phyloP scores from a whole-genome alignment of 2,888 invertebrate species.

The Argyresthia goedartella region DNA sequence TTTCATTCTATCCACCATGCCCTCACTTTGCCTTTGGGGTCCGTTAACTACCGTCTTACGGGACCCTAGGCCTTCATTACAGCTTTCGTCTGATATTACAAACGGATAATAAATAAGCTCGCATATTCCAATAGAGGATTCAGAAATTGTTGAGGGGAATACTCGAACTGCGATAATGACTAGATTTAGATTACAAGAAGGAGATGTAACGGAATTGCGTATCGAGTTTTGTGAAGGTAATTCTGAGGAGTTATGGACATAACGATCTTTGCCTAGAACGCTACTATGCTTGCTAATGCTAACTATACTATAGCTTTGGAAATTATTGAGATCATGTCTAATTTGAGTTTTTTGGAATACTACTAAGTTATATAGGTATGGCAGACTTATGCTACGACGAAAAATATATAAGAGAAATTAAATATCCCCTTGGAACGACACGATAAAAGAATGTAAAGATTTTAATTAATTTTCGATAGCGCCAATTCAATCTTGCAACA shows the following conservation, averaged over 20 bases:
- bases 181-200: neutral
- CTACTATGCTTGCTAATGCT: neutral
- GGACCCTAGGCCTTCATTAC: constrained; percentile 54
- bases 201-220: neutral
- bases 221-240: neutral
- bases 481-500: too few relatives aligned
- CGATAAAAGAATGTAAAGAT: too few relatives aligned
- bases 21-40: constrained; percentile 29
- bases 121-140: constrained; percentile 5
- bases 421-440: too few relatives aligned
- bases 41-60: constrained; percentile 56
- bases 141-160: constrained; percentile 1
- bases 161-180: neutral
- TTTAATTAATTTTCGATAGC: too few relatives aligned
- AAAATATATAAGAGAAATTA: too few relatives aligned
- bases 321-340: too few relatives aligned
- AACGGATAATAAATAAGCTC: constrained; percentile 42
- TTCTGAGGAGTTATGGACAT: neutral
- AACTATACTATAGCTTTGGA: neutral
- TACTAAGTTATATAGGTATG: too few relatives aligned
- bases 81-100: constrained; percentile 61
- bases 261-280: neutral
- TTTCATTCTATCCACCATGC: neutral
- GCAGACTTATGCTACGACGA: too few relatives aligned
- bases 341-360: too few relatives aligned